Conservation (phyloP, 2,113 vertebrate species). For the Myodes glareolus region DNA sequence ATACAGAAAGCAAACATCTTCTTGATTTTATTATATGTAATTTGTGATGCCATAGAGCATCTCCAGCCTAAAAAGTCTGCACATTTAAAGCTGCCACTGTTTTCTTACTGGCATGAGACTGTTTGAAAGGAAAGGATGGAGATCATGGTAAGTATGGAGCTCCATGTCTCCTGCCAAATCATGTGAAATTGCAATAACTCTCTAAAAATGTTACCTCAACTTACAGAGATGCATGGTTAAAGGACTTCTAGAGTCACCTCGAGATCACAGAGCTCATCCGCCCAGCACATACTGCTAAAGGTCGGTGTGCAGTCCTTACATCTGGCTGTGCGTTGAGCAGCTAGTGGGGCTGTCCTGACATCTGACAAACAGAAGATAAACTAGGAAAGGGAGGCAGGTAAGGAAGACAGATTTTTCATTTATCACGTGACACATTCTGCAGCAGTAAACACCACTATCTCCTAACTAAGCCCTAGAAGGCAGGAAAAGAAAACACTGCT, state of each 20-base stretch:
- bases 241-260: conserved; percentile 42
- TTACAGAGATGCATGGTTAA: conserved; percentile 44
- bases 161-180: background rate
- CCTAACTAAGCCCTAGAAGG: conserved; percentile 42
- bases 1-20: conserved; percentile 22
- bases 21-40: conserved; percentile 15
- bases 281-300: background rate
- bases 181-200: background rate
- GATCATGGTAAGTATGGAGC: background rate
- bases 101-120: conserved; percentile 33
- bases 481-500: conserved; percentile 4
- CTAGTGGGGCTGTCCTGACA: conserved; percentile 1
- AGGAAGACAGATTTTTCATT: conserved; percentile 65
- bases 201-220: background rate
- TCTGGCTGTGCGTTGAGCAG: background rate
- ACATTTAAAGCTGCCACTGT: conserved; percentile 10
- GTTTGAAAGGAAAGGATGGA: conserved; percentile 1
- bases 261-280: conserved; percentile 11
- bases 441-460: conserved; percentile 12
- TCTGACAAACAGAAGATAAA: conserved; percentile 73
- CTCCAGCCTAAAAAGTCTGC: conserved; percentile 34
- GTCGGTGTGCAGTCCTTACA: background rate
- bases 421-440: conserved; percentile 69
- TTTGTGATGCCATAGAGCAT: background rate
- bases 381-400: background rate